Percentiles rank a stretch among this genome's conserved stretches.
These are phyloP conservation scores for Mustela erminea DNA, from an alignment of 2,797 vertebrate genomes.

Conservation along the genomic window DNA sequence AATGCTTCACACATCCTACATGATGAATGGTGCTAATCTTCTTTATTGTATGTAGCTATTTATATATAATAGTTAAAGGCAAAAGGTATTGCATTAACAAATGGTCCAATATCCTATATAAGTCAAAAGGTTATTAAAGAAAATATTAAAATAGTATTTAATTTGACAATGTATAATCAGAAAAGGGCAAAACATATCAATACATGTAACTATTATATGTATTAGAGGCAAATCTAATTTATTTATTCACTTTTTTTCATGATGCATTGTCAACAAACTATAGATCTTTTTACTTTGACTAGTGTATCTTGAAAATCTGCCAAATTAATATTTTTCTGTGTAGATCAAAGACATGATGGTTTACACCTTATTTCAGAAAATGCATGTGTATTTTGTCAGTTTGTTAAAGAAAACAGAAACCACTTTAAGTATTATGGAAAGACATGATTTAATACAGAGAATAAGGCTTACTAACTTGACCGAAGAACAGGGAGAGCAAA, in stretches of 20 bases:
- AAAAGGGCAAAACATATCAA: neutral
- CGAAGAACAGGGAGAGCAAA: neutral
- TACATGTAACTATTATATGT: neutral
- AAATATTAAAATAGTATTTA: neutral
- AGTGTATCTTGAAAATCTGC: neutral
- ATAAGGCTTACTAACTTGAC: neutral
- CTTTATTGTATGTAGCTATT: neutral
- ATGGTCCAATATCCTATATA: neutral
- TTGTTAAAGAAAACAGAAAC: neutral
- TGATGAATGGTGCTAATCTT: neutral
- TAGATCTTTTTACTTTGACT: neutral
- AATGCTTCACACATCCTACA: neutral
- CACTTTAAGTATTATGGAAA: neutral
- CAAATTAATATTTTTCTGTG: neutral
- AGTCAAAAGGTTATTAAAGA: neutral
- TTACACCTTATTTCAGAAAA: neutral
- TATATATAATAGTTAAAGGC: neutral
- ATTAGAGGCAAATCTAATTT: neutral
- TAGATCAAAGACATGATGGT: neutral
- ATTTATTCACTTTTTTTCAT: neutral
- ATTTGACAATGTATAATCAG: neutral
- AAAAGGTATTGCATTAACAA: neutral
- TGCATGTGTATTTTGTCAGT: neutral
- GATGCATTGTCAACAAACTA: neutral
- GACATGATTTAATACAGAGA: neutral